Conservation (phyloP, 2,888 invertebrate species). For the Liodrosophila aerea region DNA sequence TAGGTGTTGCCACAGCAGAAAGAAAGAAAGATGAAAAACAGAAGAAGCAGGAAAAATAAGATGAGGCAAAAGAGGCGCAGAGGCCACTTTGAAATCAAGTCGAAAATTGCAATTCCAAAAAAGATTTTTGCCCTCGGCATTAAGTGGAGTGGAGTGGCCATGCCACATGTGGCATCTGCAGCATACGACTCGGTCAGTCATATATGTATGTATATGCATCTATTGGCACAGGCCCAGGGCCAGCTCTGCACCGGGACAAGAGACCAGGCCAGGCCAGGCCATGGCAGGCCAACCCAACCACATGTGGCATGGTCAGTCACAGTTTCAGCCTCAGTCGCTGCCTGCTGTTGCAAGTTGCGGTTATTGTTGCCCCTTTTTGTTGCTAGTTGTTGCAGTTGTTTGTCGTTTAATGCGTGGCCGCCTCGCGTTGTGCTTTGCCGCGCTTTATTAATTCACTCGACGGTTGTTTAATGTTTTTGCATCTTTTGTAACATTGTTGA, state of each 20-base stretch:
- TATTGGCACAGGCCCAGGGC: slow-evolving; percentile 42
- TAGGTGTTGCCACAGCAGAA: slow-evolving; percentile 63
- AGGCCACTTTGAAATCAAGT: slow-evolving; percentile 72
- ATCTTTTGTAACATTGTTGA: slow-evolving; percentile 28
- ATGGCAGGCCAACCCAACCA: slow-evolving; percentile 29
- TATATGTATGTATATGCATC: slow-evolving; percentile 57
- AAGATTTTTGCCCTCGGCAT: slow-evolving; percentile 70
- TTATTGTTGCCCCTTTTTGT: not conserved
- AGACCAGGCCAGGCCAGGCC: slow-evolving; percentile 1
- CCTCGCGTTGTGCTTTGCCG: slow-evolving; percentile 45
- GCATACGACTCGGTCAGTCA: slow-evolving; percentile 54
- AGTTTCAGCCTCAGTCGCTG: slow-evolving; percentile 13
- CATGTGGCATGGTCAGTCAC: slow-evolving; percentile 48
- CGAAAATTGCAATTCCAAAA: slow-evolving; percentile 78
- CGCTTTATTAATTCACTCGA: slow-evolving; percentile 75
- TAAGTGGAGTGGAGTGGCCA: slow-evolving; percentile 54
- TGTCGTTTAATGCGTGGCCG: slow-evolving; percentile 76
- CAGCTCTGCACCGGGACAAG: not conserved
- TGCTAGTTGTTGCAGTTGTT: slow-evolving; percentile 37
- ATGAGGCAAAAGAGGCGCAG: slow-evolving; percentile 28
- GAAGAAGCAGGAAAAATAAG: not conserved
- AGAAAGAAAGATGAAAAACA: slow-evolving; percentile 1
- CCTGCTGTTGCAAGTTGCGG: slow-evolving; percentile 46
- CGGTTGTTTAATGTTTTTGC: slow-evolving; percentile 67
- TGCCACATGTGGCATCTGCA: slow-evolving; percentile 23